phyloP scores from a whole-genome alignment of 1,140 invertebrate genomes.

The Sinonovacula constricta region DNA sequence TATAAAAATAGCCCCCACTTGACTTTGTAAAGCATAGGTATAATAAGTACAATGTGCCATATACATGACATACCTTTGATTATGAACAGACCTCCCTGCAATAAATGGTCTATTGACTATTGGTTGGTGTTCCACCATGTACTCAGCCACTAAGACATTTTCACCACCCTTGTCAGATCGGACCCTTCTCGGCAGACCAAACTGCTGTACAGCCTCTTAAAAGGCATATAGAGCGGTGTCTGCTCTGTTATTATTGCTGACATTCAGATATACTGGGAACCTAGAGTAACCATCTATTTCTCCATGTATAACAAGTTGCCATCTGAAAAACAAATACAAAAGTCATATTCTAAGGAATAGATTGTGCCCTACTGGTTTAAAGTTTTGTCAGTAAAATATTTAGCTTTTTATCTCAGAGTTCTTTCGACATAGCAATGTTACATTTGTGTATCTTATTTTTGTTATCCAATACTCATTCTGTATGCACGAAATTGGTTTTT shows the following conservation, averaged over 20 bases:
- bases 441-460: too few species aligned
- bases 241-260: conserved; percentile 49
- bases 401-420: too few species aligned
- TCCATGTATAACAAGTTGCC: too few species aligned
- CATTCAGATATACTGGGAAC: conserved; percentile 40
- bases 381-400: too few species aligned
- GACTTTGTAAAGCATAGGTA: conserved; percentile 1
- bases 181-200: conserved; percentile 50
- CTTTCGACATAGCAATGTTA: too few species aligned
- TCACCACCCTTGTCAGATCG: conserved; percentile 55
- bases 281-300: conserved; percentile 54
- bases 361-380: too few species aligned
- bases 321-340: too few species aligned
- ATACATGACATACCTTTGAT: conserved; percentile 37
- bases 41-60: too few species aligned
- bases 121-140: conserved; percentile 37
- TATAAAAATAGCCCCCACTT: conserved; percentile 1
- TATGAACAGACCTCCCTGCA: conserved; percentile 17
- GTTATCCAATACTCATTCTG: conserved; percentile 4
- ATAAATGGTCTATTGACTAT: conserved; percentile 2
- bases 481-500: conserved; percentile 4
- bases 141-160: conserved; percentile 53
- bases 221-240: conserved; percentile 50
- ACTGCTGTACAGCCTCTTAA: conserved; percentile 47
- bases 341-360: conserved; percentile 4